phyloP scores from a whole-genome alignment of 2,888 invertebrate genomes.

The Entomobrya multifasciata region DNA sequence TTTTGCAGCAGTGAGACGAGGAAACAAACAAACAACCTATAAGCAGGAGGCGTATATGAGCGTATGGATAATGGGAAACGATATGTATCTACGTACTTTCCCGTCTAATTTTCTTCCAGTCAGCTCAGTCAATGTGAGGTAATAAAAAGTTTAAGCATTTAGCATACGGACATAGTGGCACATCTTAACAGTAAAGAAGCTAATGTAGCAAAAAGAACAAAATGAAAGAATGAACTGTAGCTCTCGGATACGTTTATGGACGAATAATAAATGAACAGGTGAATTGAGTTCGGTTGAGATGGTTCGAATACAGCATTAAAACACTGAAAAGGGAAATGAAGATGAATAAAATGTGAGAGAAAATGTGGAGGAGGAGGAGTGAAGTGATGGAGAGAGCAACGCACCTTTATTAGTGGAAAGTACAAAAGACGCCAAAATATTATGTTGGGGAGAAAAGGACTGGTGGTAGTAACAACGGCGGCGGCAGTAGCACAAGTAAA shows the following conservation, averaged over 20 bases:
- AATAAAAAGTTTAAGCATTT: conserved; percentile 37
- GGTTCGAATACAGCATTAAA: conserved; percentile 3
- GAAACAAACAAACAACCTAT: conserved; percentile 44
- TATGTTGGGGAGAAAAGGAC: conserved; percentile 4
- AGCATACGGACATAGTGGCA: conserved; percentile 1
- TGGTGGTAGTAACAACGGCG: conserved; percentile 5
- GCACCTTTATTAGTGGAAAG: conserved; percentile 43
- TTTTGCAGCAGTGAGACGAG: conserved; percentile 21
- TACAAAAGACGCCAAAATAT: conserved; percentile 1
- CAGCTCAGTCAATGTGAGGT: not conserved
- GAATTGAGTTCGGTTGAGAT: not conserved
- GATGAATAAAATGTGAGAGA: not conserved
- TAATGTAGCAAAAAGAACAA: conserved; percentile 12
- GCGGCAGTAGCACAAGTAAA: conserved; percentile 52
- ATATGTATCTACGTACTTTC: not conserved
- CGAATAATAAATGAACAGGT: conserved; percentile 56
- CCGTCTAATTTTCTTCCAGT: conserved; percentile 37
- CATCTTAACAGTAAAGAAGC: not conserved
- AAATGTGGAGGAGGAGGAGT: not conserved
- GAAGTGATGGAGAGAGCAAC: not conserved
- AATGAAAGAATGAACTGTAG: conserved; percentile 16
- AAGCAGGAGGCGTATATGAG: not conserved
- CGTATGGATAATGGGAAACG: not conserved
- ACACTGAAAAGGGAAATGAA: conserved; percentile 16
- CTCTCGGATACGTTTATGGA: not conserved